Evolutionary conservation across 2,113 vertebrate species (phyloP), one percentile per base, ranked within the genome.

Genomic region (Erythrocercus mccallii): DNA sequence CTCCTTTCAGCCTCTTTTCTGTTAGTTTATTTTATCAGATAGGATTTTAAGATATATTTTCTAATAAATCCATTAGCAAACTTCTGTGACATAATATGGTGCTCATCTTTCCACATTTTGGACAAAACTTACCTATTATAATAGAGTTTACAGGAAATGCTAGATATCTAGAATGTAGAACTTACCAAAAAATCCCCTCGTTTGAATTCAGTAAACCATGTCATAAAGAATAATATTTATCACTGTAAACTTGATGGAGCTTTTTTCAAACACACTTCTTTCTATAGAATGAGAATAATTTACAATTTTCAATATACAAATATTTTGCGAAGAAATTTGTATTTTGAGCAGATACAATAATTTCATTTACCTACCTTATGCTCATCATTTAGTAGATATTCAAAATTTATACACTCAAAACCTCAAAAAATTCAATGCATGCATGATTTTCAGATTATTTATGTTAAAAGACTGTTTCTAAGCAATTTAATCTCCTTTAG

Each of bases 181-280:
- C 80, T 8, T 40, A n/a, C 4, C 17, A 44, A 58, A 69, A 44
- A 1, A 4, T 1, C 2, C 5, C 3, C 4, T 17, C 33, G 5
- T 53, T 54, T 37, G 7, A 86, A 58, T 76, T 53, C 28, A 47
- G 19, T 7, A 53, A 48, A 33, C 4, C 20, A 15, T 30, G 68
- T 35, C 4, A 54, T 60, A 33, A 62, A 15, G 11, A 88, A 64
- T 53, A 47, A 12, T 5, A 68, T 54, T 68, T 80, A 9, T 37
- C 51, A 65, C 12, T 60, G 23, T 33, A 60, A 87, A 71, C n/a
- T n/a, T n/a, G n/a, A n/a, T n/a, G n/a, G n/a, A n/a, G n/a, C n/a
- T n/a, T n/a, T 47, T 87, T 92, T 86, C 51, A 79, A 92, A 50
- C 2, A 22, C 1, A 35, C 65, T 50, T 50, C 11, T 88, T 79